phyloP scores from a whole-genome alignment of 1,140 invertebrate species.

The Drosophila mayri region DNA sequence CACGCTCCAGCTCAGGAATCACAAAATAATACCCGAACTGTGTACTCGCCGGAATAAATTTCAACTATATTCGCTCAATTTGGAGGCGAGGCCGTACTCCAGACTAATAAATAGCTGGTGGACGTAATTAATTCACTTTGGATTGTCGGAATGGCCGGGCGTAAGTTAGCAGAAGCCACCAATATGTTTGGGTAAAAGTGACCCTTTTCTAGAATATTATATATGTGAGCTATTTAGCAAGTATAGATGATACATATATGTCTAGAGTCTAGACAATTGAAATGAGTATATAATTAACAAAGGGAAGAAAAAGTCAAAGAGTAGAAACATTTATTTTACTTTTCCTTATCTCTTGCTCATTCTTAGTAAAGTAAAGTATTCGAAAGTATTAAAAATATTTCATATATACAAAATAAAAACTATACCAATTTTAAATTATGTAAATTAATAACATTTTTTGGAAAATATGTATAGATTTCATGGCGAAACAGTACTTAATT shows the following conservation, averaged over 20 bases:
- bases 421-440: neutral
- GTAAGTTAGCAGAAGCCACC: constrained; percentile 8
- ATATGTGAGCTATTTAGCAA: too few relatives aligned
- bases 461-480: neutral
- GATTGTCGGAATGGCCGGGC: neutral
- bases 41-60: constrained; percentile 17
- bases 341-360: too few relatives aligned
- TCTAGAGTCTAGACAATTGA: neutral
- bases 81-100: constrained; percentile 12
- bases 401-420: neutral
- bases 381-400: neutral
- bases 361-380: neutral
- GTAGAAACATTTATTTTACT: too few relatives aligned
- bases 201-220: neutral
- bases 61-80: constrained; percentile 9
- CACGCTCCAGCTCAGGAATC: constrained; percentile 24
- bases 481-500: too few relatives aligned
- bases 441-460: neutral
- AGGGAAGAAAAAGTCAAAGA: too few relatives aligned
- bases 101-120: constrained; percentile 25
- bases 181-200: constrained; percentile 10
- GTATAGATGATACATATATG: neutral
- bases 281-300: too few relatives aligned
- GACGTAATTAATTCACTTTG: constrained; percentile 33
- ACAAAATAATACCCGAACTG: constrained; percentile 30